phyloP scores from a whole-genome alignment of 2,113 vertebrate genomes.

The Puffinus mauretanicus region DNA sequence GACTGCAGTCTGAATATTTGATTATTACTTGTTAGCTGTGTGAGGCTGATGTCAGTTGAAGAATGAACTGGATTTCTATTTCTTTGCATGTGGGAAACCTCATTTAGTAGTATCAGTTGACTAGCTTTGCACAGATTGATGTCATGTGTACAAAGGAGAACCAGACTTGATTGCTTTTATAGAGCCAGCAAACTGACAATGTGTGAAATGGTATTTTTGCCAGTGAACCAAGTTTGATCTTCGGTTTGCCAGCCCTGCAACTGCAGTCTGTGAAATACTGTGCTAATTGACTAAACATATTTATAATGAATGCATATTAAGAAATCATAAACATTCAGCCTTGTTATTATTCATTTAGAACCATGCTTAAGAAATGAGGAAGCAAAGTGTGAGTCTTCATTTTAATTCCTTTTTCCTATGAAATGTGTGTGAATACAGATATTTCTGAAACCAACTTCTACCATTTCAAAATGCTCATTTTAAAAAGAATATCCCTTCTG shows the following conservation, averaged over 20 bases:
- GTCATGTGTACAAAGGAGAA: not conserved
- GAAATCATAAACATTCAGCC: not conserved
- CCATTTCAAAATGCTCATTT: not conserved
- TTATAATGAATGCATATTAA: not conserved
- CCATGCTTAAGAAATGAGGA: not conserved
- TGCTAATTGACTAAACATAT: not conserved
- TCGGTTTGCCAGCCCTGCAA: not conserved
- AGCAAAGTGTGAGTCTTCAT: not conserved
- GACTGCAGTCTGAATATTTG: not conserved
- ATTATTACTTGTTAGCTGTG: not conserved
- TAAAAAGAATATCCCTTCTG: not conserved
- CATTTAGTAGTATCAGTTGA: not conserved
- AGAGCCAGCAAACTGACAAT: not conserved
- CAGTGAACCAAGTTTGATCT: not conserved
- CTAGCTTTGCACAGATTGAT: not conserved
- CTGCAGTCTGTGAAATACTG: not conserved
- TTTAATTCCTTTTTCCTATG: not conserved
- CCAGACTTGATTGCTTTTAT: not conserved
- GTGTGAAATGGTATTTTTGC: not conserved
- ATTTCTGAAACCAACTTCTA: not conserved
- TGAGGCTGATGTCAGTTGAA: not conserved
- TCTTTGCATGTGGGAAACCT: not conserved
- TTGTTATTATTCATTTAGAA: not conserved
- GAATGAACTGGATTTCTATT: not conserved
- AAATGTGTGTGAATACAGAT: not conserved